Base-by-base conservation (phyloP, 2,113 vertebrate species). In the Strix aluco region DNA sequence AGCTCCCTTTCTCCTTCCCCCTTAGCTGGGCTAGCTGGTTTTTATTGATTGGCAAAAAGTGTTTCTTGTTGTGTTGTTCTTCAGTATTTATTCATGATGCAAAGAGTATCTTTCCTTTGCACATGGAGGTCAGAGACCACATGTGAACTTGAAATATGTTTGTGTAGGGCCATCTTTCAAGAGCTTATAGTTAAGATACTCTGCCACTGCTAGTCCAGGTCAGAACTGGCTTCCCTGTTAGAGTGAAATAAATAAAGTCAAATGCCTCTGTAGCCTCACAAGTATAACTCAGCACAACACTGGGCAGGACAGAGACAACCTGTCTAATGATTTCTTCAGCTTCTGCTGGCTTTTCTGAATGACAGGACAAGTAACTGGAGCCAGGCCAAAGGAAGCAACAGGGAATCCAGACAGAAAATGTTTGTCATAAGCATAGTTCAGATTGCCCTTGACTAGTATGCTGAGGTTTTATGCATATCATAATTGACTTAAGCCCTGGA, bases 121-220 rank as follows among this genome's bases (percentile, higher is more conserved):
- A 74, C 15, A 85, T 30, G 36, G 69, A 85, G 40, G 66, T 75
- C 80, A 84, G 59, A 73, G 51, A 82, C 38, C 71, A 62, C 71
- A 34, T 19, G 6, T 22, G 55, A 90, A 81, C 47, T 90, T 73
- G 77, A 89, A 86, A 93, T 94, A 89, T 27, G 25, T 51, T 92
- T 77, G 23, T 54, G 20, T 63, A 91, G 86, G 75, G 57, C 36
- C 26, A 47, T 89, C 66, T 86, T 97, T 87, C 86, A 93, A 69
- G 75, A 86, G n/a, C 18, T 84, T 66, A 27, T 32, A 79, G 49
- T 82, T 82, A 92, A 90, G 42, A 59, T 51, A 21, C 46, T 88
- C 86, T 97, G 85, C 61, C 72, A 77, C 86, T 69, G 57, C 44
- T 96, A 89, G 95, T 94, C 74, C 42, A 6, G 27, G 72, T 91